Evolutionary conservation across 2,888 invertebrate genomes (phyloP).

Genomic region (Nesidiocoris tenuis): DNA sequence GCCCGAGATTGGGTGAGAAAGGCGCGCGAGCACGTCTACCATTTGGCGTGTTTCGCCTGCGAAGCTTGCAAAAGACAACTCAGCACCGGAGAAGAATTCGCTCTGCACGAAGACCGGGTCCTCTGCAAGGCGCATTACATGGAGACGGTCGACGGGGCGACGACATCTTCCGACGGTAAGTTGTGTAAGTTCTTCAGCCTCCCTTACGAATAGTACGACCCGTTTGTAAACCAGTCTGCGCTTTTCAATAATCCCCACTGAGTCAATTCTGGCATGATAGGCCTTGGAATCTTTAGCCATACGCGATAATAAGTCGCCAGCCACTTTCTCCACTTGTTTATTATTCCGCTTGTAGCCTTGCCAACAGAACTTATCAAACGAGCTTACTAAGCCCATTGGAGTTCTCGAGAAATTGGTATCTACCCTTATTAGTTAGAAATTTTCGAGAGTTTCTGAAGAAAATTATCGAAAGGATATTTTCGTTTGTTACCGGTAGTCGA

Average conservation of each 20-base stretch:
- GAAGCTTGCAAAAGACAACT: slow-evolving; percentile 91
- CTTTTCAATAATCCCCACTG: slow-evolving; percentile 18
- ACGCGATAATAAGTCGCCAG: too few species aligned
- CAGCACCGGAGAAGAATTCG: slow-evolving; percentile 95
- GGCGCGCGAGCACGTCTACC: slow-evolving; percentile 92
- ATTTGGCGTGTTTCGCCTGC: slow-evolving; percentile 98
- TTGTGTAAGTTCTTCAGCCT: slow-evolving; percentile 46
- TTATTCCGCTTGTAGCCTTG: too few species aligned
- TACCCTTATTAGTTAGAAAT: too few species aligned
- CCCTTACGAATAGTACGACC: neutral
- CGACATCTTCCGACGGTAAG: slow-evolving; percentile 86
- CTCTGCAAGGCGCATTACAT: slow-evolving; percentile 97
- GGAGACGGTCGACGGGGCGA: slow-evolving; percentile 86
- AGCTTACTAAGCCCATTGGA: too few species aligned
- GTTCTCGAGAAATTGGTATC: too few species aligned
- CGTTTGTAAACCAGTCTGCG: too few species aligned
- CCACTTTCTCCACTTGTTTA: too few species aligned
- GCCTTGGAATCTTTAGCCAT: too few species aligned
- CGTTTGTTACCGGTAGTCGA: too few species aligned
- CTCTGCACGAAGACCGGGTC: slow-evolving; percentile 88
- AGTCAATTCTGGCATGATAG: neutral
- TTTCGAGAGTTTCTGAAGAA: too few species aligned
- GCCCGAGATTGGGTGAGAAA: slow-evolving; percentile 97
- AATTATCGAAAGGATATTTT: too few species aligned
- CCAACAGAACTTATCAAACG: too few species aligned